Evolutionary conservation across 2,888 invertebrate species (phyloP).

Genomic region (Anthophora plumipes): DNA sequence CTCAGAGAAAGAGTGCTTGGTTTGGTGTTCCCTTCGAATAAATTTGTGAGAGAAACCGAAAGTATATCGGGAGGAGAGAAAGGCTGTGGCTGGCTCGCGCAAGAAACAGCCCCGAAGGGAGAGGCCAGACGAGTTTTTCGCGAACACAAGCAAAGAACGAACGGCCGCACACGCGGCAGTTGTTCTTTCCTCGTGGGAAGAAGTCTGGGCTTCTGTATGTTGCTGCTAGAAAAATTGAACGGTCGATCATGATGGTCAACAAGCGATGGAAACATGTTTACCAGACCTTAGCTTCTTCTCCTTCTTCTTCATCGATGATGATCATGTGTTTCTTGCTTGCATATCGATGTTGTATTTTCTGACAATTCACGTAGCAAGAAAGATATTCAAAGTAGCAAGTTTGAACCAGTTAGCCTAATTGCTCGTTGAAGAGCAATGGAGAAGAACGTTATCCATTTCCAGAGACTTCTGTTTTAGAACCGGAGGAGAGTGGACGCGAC

Average conservation of each 20-base stretch:
- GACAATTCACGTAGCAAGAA: too few relatives aligned
- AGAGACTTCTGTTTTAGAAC: conserved; percentile 2
- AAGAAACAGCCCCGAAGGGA: conserved; percentile 36
- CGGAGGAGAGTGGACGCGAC: neutral
- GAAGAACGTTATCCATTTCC: conserved; percentile 17
- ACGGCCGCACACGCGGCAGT: conserved; percentile 8
- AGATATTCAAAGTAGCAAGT: too few relatives aligned
- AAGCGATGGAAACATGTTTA: neutral
- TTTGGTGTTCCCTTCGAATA: conserved; percentile 60
- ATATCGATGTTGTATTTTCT: too few relatives aligned
- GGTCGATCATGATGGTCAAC: too few relatives aligned
- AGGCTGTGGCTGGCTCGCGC: too few relatives aligned
- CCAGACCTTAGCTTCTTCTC: neutral
- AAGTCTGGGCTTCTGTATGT: conserved; percentile 60
- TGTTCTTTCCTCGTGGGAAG: conserved; percentile 77
- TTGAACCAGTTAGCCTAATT: too few relatives aligned
- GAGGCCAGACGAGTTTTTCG: conserved; percentile 79
- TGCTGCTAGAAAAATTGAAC: conserved; percentile 47
- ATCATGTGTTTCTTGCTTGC: neutral
- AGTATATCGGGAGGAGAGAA: conserved; percentile 62
- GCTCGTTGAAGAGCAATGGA: too few relatives aligned
- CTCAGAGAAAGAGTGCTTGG: too few relatives aligned
- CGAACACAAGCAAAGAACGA: conserved; percentile 62
- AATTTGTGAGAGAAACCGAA: conserved; percentile 70
- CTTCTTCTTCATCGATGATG: neutral